Conservation (phyloP, 2,113 vertebrate genomes). For the Proteles cristata region DNA sequence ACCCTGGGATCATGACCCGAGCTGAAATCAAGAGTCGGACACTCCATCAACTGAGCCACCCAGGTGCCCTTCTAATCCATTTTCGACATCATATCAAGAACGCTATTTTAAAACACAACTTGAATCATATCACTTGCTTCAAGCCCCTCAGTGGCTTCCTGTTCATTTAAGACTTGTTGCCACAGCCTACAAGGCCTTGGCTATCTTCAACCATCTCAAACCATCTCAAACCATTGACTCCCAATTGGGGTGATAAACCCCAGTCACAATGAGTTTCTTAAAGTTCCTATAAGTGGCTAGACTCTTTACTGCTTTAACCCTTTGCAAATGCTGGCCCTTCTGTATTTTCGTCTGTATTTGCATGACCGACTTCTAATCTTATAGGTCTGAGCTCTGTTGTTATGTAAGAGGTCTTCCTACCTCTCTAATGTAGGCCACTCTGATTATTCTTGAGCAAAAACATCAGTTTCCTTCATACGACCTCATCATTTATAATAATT, state of each 20-base stretch:
- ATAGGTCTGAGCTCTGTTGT: slow-evolving; percentile 2
- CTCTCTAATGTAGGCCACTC: slow-evolving; percentile 1
- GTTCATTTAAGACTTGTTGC: slow-evolving; percentile 9
- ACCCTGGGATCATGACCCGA: no score
- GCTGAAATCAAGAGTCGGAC: no score
- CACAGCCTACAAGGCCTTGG: not conserved
- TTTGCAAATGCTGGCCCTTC: not conserved
- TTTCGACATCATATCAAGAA: not conserved
- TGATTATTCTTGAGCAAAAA: slow-evolving; percentile 40
- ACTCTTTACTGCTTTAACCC: not conserved
- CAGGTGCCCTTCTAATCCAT: not conserved
- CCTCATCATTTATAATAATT: not conserved
- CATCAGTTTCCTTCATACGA: slow-evolving; percentile 34
- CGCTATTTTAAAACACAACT: not conserved
- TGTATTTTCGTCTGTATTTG: slow-evolving; percentile 18
- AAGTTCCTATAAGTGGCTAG: not conserved
- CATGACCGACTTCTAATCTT: not conserved
- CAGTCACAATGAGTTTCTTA: not conserved
- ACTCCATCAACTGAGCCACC: no score
- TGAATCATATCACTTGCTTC: not conserved
- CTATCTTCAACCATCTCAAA: not conserved
- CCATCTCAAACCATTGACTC: slow-evolving; percentile 8
- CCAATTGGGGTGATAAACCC: slow-evolving; percentile 28
- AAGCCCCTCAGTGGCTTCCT: not conserved
- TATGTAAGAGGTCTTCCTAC: not conserved